Evolutionary conservation across 2,888 invertebrate genomes (phyloP), one percentile per base, ranked within the genome.

Genomic region (Microdon myrmicae): DNA sequence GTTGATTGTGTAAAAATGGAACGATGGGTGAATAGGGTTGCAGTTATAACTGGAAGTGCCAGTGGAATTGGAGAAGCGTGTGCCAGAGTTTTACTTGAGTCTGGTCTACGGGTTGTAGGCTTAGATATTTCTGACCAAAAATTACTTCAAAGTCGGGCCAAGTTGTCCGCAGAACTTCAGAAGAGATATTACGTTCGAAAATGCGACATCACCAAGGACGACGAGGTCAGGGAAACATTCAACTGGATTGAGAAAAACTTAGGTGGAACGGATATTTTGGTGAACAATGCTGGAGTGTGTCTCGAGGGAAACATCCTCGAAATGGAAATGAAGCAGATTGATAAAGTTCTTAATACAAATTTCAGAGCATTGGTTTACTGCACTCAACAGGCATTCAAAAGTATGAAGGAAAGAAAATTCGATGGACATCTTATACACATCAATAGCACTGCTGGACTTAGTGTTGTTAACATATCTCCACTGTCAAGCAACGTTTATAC

Each of bases 21-120:
- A 38, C 82, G 85, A 31, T 87, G 86, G 86, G 70, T 73, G 1
- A 85, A 84, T 44, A 84, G 84, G 71, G 81, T 85, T 0, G 87
- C 86, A 0, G 81, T 87, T 14, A 86, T 87, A 26, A 87, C 86
- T 0, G 87, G 87, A 1, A 86, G 85, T 4, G 86, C 86, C 73
- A 80, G 82, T 0, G 87, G 87, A 1, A 87, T 87, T 58, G 87
- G 66, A 22, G 60, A 53, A 8, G 59, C 59, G 5, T 66, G 66
- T 35, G 38, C 59, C 5, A 59, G 41, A 34, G 53, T 56, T 6
- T 28, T 58, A 23, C 49, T 60, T 12, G 59, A 74, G 14, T 77
- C 80, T n/a, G 86, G 85, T 2, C 68, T 86, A 59, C 81, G 81
- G 31, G 86, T 86, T 1, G 81, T 85, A 1, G 85, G 83, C 1